phyloP scores from a whole-genome alignment of 2,797 vertebrate species.

The Propithecus perrieri region DNA sequence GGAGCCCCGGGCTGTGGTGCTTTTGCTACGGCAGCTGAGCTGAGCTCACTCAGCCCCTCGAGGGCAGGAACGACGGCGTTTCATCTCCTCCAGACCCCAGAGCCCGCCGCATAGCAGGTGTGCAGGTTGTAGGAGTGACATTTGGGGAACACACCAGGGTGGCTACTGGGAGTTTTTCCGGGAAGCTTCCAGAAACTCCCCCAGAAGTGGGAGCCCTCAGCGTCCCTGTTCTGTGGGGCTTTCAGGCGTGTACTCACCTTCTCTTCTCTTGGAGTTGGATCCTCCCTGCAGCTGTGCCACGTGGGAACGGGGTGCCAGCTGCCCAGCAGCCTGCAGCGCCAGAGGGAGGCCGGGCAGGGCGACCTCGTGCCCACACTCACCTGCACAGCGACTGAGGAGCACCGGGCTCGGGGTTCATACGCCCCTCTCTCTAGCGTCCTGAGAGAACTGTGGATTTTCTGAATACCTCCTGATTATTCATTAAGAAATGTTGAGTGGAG shows the following conservation, averaged over 20 bases:
- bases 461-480: not conserved
- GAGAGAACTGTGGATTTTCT: not conserved
- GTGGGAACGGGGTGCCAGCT: not conserved
- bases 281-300: not conserved
- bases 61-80: not conserved
- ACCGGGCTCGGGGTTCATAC: fast-evolving
- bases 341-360: not conserved
- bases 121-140: not conserved
- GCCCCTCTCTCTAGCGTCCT: fast-evolving
- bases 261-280: not conserved
- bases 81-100: not conserved
- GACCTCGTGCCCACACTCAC: fast-evolving
- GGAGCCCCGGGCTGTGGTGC: fast-evolving
- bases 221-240: not conserved
- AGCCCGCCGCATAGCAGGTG: fast-evolving
- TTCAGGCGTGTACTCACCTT: fast-evolving
- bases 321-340: fast-evolving
- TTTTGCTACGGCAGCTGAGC: not conserved
- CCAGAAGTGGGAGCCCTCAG: not conserved
- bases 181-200: not conserved
- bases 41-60: not conserved
- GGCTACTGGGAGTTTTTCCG: not conserved
- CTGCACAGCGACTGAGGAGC: fast-evolving
- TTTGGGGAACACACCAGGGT: not conserved
- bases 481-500: not conserved